phyloP scores from a whole-genome alignment of 2,113 vertebrate species.

The Sapajus apella region DNA sequence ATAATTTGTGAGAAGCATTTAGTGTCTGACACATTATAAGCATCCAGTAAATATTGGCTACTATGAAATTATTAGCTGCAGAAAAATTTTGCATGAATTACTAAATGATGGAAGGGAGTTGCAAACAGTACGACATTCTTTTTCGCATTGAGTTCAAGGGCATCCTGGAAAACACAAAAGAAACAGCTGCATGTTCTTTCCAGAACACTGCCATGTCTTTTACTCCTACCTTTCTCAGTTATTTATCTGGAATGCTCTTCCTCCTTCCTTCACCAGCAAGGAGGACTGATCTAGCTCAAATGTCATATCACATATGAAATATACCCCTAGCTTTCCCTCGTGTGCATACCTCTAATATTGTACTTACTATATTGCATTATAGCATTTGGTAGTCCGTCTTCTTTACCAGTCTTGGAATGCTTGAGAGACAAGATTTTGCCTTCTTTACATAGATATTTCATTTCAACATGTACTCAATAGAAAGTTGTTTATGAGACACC shows the following conservation, averaged over 20 bases:
- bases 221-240: not conserved
- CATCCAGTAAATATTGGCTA: not conserved
- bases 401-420: conserved; percentile 23
- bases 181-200: conserved; percentile 8
- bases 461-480: not conserved
- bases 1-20: not conserved
- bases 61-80: not conserved
- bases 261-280: not conserved
- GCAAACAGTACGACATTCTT: not conserved
- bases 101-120: not conserved
- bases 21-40: not conserved
- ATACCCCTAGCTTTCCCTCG: not conserved
- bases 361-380: not conserved
- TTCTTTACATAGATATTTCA: conserved; percentile 41
- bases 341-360: not conserved
- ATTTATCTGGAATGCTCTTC: not conserved
- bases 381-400: conserved; percentile 14
- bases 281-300: not conserved
- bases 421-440: not conserved
- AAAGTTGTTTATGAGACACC: conserved; percentile 22
- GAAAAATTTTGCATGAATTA: conserved; percentile 20
- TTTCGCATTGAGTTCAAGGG: conserved; percentile 15
- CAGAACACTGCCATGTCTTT: not conserved
- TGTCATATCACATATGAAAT: not conserved
- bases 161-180: conserved; percentile 9